Base-by-base conservation (phyloP, 2,888 invertebrate species). In the Lithophane leautieri region DNA sequence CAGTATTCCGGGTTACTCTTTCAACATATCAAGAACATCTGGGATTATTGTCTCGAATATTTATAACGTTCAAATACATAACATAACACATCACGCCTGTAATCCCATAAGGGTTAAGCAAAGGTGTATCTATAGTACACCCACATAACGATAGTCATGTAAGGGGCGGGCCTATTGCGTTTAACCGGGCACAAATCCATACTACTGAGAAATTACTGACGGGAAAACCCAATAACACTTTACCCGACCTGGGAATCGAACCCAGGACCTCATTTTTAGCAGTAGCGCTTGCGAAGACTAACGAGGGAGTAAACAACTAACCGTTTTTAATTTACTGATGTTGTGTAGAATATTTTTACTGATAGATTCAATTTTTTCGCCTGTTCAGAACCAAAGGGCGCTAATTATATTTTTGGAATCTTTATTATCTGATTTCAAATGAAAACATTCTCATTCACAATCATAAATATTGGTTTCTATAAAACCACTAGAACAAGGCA, bases 11-110 rank as follows among this genome's bases (percentile, higher is more conserved):
- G 61, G 56, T 52, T 54, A 54, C 25, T 62, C 54, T 62, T 63
- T 67, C 25, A 70, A 60, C 73, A 66, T 42, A 8, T 72, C 16
- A 25, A 62, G 19, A 73, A 14, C 69, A 78, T 69, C 50, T 73
- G 65, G 14, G 60, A 22, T 63, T 80, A 56, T 67, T 28, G 47
- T 54, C 6, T 65, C 4, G 40, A 65, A 54, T 69, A n/a, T 76
- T 40, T 70, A 70, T 16, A 22, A 58, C 52, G 50, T 54, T 44
- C 47, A 28, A 68, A 56, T 16, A 3, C 14, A 14, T 4, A 25
- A 16, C 4, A 16, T n/a, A n/a, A 54, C n/a, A 54, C n/a, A 25
- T 4, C 12, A n/a, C n/a, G 25, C 14, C 7, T 25, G 12, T 56
- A 25, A 56, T 14, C 14, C 1, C 2, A 2, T 2, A 14, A 56